Base-by-base conservation (phyloP, 1,140 invertebrate genomes). In the Aphidius ervi region DNA sequence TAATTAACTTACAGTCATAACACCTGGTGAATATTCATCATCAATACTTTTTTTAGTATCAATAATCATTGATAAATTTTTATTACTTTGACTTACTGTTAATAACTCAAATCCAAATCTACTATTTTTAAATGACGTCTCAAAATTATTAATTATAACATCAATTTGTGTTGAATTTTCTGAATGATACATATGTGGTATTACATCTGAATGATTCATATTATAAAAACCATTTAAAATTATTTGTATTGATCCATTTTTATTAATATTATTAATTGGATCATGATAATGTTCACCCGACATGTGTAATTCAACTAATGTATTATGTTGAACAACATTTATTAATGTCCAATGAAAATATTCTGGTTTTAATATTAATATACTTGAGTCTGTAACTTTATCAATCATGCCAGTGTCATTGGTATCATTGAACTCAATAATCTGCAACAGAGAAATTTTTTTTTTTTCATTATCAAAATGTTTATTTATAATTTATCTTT, bases 21-120 rank as follows among this genome's bases (percentile, higher is more conserved):
- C 83, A 20, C 87, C 88, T 10, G 88, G 87, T 9, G 87, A 85
- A 64, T 88, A 85, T 67, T 90, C 87, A 70, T 90, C 88, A 69
- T 90, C 87, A 40, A 90, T 68, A 58, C 82, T 86, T 67, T 84
- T 83, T 48, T 79, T 76, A 57, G 76, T 70, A n/a, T 81, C 72
- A 10, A 84, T 68, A 3, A 65, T 60, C 70, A 85, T 73, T 1
- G 63, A 66, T 9, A 69, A 59, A 43, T 76, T 75, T 1, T 59
- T 58, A 47, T 67, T 58, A 45, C 81, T 81, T 2, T 75, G 76
- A 58, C 77, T 81, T 31, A 82, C 76, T 23, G 86, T 62, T 8
- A 84, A 49, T 20, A 86, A 58, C 63, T 84, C 84, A 5, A 88
- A 53, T 6, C 84, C 86, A 71, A 83, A 87, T 57, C 88, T 75